These are phyloP conservation scores for Lacanobia wlatinum DNA, from an alignment of 2,888 invertebrate genomes.

Conservation along the genomic window DNA sequence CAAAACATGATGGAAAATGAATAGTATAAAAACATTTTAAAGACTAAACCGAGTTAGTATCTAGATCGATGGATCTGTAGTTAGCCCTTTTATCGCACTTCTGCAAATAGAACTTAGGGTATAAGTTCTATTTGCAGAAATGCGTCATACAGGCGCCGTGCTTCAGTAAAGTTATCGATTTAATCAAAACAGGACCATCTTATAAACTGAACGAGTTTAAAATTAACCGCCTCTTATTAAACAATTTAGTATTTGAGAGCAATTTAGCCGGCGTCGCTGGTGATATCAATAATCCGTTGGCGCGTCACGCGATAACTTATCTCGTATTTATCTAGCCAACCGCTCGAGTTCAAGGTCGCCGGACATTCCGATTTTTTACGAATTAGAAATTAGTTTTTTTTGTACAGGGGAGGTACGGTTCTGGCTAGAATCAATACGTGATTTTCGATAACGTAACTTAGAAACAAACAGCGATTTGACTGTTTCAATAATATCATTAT, in stretches of 20 bases:
- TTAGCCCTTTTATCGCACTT: not conserved
- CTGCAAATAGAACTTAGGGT: no score
- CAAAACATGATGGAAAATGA: not conserved
- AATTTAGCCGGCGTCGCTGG: slow-evolving; percentile 23
- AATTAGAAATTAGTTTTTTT: slow-evolving; percentile 49
- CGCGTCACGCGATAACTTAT: slow-evolving; percentile 64
- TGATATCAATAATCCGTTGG: slow-evolving; percentile 55
- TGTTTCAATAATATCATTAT: slow-evolving; percentile 27
- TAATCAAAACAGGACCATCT: not conserved
- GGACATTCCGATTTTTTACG: slow-evolving; percentile 49
- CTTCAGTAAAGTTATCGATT: slow-evolving; percentile 13
- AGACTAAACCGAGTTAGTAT: not conserved
- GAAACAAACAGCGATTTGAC: slow-evolving; percentile 6
- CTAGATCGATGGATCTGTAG: no score
- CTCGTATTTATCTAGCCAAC: slow-evolving; percentile 58
- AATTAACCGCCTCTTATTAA: slow-evolving; percentile 16
- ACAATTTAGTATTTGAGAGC: slow-evolving; percentile 23
- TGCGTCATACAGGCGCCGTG: slow-evolving; percentile 10
- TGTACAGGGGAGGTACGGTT: not conserved
- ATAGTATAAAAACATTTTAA: not conserved
- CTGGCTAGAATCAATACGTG: slow-evolving; percentile 7
- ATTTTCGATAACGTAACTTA: slow-evolving; percentile 23
- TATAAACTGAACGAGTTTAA: slow-evolving; percentile 14
- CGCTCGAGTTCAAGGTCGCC: slow-evolving; percentile 63
- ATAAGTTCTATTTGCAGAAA: slow-evolving; percentile 18